Evolutionary conservation across 2,888 invertebrate genomes (phyloP), one percentile per base, ranked within the genome.

Genomic region (Cistogaster globosa): DNA sequence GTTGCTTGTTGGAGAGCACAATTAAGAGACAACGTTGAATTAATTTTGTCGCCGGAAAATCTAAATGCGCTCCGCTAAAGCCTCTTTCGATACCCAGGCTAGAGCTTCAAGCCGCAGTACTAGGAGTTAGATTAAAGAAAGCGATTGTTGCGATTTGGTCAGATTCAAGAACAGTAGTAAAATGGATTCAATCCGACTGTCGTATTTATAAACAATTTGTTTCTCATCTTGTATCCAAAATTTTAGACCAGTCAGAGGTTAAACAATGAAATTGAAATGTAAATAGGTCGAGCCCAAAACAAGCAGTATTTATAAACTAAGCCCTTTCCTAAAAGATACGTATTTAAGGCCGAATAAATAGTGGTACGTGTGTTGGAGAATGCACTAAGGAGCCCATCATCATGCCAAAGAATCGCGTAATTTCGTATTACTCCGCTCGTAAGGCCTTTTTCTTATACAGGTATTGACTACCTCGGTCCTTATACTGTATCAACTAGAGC

Each of bases 201-300:
- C 53, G 68, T 6, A n/a, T 55, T 38, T 68, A 68, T 22, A 68
- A 68, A 22, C 55, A 68, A 68, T 68, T 68, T 55, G 68, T 68
- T 1, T 53, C 38, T 16, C 55, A 68, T n/a, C 68, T 48, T 20
- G 38, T 67, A 32, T 14, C 26, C 16, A 48, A 63, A 26, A 63
- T 45, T 22, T 45, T 63, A 16, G 45, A 63, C 14, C 63, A 63
- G 8, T 45, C 63, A 45, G 22, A 42, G 45, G 63, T 63, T 7
- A 22, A 45, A 12, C 45, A 63, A 63, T 63, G n/a, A n/a, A n/a
- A n/a, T 14, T 77, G 6, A 67, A 58, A 45, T 58, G 16, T n/a
- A 22, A 36, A 3, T 3, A 22, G 12, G 12, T 18, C 5, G 22
- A 22, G 12, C n/a, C 57, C 11, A 58, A 71, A 57, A 57, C 4